These are phyloP conservation scores for Orthosia cruda DNA, from an alignment of 2,888 invertebrate species.

Conservation along the genomic window DNA sequence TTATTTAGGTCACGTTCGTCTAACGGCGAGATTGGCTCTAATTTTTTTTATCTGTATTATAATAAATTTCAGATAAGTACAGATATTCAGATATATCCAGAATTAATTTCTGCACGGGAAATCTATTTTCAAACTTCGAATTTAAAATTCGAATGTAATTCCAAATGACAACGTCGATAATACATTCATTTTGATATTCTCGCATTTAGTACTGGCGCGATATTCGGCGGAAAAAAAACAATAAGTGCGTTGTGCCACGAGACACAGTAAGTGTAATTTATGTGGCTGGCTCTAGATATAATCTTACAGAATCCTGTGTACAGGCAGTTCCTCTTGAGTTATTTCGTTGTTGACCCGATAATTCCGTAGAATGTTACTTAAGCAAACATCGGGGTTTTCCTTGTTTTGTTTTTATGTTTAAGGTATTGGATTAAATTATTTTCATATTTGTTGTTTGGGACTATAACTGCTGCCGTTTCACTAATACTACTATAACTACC, in stretches of 20 bases:
- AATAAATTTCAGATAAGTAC: background rate
- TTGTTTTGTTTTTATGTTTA: constrained; percentile 51
- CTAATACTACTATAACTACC: background rate
- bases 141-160: constrained; percentile 49
- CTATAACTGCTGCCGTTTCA: background rate
- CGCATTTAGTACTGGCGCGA: constrained; percentile 53
- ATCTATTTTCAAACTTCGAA: constrained; percentile 19
- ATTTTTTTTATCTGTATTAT: background rate
- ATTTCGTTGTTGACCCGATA: constrained; percentile 68
- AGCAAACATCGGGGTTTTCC: constrained; percentile 51
- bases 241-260: constrained; percentile 59
- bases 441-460: constrained; percentile 23
- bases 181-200: constrained; percentile 57
- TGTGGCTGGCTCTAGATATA: constrained; percentile 68
- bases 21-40: too few species aligned
- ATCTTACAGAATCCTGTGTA: constrained; percentile 67
- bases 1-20: background rate
- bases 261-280: constrained; percentile 69
- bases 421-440: constrained; percentile 40
- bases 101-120: background rate
- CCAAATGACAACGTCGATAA: constrained; percentile 34
- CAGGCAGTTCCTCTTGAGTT: constrained; percentile 65
- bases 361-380: constrained; percentile 57
- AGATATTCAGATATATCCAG: background rate
- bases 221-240: constrained; percentile 62